A percentile compares a stretch with the other conserved stretches of the same genome.
Conservation (phyloP, 2,888 invertebrate species). For the Amblyjoppa fuscipennis region DNA sequence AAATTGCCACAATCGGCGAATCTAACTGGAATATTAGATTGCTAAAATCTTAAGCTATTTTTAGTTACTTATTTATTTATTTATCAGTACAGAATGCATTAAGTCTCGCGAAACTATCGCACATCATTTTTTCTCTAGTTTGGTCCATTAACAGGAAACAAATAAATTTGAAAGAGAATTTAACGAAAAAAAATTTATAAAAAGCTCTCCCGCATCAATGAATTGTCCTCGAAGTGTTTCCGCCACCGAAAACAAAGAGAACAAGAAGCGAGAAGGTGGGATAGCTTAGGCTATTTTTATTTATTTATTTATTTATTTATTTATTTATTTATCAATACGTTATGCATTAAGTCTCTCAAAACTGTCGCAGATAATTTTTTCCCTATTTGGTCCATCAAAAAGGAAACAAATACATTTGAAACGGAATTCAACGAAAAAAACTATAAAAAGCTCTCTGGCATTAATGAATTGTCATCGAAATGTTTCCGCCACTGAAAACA, state of each 20-base stretch:
- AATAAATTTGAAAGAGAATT: neutral
- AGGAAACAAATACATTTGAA: neutral
- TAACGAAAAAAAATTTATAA: neutral
- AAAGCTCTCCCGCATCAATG: neutral
- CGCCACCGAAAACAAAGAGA: neutral
- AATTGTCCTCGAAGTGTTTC: neutral
- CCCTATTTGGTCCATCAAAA: neutral
- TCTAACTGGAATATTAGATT: too few species aligned
- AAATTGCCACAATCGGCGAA: too few species aligned
- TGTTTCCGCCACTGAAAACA: neutral
- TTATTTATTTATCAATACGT: neutral
- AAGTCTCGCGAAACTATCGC: neutral
- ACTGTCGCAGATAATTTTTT: neutral
- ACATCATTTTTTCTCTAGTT: neutral
- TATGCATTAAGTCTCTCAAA: neutral
- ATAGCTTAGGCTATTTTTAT: neutral
- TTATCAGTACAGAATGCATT: neutral
- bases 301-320: too few species aligned
- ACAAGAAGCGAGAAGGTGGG: slow-evolving; percentile 26
- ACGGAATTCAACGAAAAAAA: neutral
- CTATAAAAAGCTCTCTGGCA: neutral
- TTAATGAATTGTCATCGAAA: neutral
- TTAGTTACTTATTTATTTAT: neutral
- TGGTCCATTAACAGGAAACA: neutral
- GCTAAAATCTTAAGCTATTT: too few species aligned